Evolutionary conservation across 1,140 invertebrate genomes (phyloP).

Genomic region (Bombus breviceps): DNA sequence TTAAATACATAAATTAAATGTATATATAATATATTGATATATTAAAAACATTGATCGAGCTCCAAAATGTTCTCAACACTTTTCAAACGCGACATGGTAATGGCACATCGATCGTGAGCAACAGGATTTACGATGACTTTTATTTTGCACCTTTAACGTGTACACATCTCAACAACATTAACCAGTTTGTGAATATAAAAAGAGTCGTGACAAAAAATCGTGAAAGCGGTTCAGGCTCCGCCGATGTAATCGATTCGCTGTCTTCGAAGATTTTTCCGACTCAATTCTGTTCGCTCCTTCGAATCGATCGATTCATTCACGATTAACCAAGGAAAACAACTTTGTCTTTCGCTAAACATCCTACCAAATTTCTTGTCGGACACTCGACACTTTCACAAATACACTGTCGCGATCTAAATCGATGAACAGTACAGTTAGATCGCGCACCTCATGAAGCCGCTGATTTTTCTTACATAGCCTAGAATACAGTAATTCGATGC

Average conservation of each 20-base stretch:
- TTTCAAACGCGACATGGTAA: background rate
- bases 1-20: background rate
- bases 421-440: background rate
- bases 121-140: conserved; percentile 44
- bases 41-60: background rate
- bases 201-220: conserved; percentile 51
- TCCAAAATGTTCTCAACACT: background rate
- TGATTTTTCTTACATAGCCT: conserved; percentile 11
- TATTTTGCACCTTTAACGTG: conserved; percentile 70
- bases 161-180: conserved; percentile 71
- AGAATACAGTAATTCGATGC: conserved; percentile 23
- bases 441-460: background rate
- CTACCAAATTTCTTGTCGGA: background rate
- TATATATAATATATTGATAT: background rate
- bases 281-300: background rate
- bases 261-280: background rate
- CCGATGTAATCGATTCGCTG: background rate
- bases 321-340: too few species aligned
- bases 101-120: background rate
- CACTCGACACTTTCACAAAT: too few species aligned
- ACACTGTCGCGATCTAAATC: background rate
- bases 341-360: background rate
- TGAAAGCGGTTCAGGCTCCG: conserved; percentile 10
- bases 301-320: background rate
- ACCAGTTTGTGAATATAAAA: conserved; percentile 65